Conservation (phyloP, 37 sponge, comb jelly and placozoan genomes). For the Aphrocallistes beatrix region DNA sequence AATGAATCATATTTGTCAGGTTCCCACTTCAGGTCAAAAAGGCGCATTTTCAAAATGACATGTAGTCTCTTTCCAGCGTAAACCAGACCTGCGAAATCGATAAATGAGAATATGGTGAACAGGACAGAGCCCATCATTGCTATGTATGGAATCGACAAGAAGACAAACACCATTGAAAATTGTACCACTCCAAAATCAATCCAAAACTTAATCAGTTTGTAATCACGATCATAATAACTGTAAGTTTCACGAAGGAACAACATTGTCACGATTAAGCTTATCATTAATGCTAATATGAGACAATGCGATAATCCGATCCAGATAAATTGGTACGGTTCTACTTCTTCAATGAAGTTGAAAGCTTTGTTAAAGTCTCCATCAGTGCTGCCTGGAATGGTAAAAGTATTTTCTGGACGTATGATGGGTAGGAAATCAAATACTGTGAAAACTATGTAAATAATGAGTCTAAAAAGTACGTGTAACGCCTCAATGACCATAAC, state of each 20-base stretch:
- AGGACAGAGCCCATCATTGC: not conserved
- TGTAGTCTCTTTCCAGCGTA: not conserved
- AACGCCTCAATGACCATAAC: not conserved
- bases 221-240: not conserved
- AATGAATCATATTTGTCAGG: not conserved
- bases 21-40: not conserved
- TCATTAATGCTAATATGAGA: not conserved
- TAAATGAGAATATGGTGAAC: not conserved
- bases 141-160: not conserved
- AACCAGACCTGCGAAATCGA: not conserved
- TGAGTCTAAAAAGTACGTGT: not conserved
- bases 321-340: not conserved
- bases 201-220: not conserved
- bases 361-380: too few relatives aligned
- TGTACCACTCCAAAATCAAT: not conserved
- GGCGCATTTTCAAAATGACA: not conserved
- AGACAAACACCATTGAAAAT: not conserved
- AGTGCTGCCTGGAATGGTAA: not conserved
- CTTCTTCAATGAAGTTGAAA: not conserved
- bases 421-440: not conserved
- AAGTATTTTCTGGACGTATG: not conserved
- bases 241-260: not conserved
- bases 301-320: conserved; percentile 10
- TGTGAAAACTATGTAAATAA: not conserved
- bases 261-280: not conserved